Evolutionary conservation across 1,140 invertebrate species (phyloP), one percentile per base, ranked within the genome.

Genomic region (Dendroctonus ponderosae): DNA sequence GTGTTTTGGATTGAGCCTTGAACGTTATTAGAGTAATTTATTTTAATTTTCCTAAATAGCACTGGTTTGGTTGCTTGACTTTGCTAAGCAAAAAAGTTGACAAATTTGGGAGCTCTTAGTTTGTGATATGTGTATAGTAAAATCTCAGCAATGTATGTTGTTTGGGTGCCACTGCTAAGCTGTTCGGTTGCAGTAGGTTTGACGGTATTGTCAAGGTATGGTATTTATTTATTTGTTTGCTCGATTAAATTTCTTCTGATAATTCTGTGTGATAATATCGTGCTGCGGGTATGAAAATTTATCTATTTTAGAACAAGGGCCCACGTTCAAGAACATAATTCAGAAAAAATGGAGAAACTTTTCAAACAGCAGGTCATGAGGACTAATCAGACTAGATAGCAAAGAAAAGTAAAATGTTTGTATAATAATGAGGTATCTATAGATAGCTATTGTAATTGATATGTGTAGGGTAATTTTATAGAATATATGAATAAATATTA

Each of bases 151-250:
- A 66, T 66, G 64, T 51, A 66, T 46, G 6, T 50, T 6, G 56
- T 66, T 3, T 66, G 64, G 64, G 12, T 66, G 54, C 64, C 64
- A 44, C 12, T 58, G 5, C 5, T 59, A 0, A 53, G 54, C n/a
- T 26, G 43, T 8, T n/a, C 26, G 11, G 54, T 66, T 39, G 9
- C 43, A 12, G 5, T 66, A 6, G 64, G 64, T 12, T 37, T 66
- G 41, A 50, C 12, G 3, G 46, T 39, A 8, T 66, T 66, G 40
- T 7, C 54, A n/a, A 66, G 64, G 64, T 66, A 66, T 51, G 4
- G 40, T 26, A 26, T 11, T 39, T 51, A n/a, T n/a, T n/a, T n/a
- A 26, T 14, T 56, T 65, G 40, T 56, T 57, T 49, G n/a, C 38
- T n/a, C 46, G 41, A 42, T 54, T 65, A 12, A 9, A 60, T 6